phyloP scores from a whole-genome alignment of 2,888 invertebrate genomes.

The Pachymerium ferrugineum region DNA sequence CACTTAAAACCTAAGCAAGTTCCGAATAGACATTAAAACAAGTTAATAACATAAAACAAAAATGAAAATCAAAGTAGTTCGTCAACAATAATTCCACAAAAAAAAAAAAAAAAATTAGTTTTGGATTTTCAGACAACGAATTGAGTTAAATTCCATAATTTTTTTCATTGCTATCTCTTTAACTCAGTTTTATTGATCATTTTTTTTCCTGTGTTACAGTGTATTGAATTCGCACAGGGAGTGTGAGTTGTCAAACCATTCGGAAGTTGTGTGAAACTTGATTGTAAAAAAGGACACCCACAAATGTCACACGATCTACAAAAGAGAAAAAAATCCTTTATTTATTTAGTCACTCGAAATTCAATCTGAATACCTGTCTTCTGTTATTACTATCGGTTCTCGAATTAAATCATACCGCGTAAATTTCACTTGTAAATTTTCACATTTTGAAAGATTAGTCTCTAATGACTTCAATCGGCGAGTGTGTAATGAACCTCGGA shows the following conservation, averaged over 20 bases:
- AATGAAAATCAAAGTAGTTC: too few species aligned
- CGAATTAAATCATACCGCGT: constrained; percentile 44
- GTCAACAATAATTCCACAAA: too few species aligned
- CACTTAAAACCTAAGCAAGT: too few species aligned
- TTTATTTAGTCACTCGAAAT: not conserved
- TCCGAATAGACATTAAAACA: too few species aligned
- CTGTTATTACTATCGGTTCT: constrained; percentile 45
- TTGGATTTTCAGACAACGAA: too few species aligned
- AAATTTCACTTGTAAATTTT: constrained; percentile 47
- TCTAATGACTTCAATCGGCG: constrained; percentile 46
- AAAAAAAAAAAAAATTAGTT: too few species aligned
- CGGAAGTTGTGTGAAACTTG: constrained; percentile 49
- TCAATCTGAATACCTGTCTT: constrained; percentile 44
- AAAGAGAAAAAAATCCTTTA: not conserved
- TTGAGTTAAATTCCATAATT: not conserved
- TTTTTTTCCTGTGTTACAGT: not conserved
- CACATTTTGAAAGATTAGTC: constrained; percentile 48
- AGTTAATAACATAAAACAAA: too few species aligned
- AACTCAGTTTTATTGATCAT: not conserved
- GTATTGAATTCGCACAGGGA: constrained; percentile 42
- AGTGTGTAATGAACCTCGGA: constrained; percentile 47
- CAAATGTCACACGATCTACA: constrained; percentile 47
- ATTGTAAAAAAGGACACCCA: constrained; percentile 46
- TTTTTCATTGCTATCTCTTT: not conserved
- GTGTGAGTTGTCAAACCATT: constrained; percentile 50